Base-by-base conservation (phyloP, 2,888 invertebrate genomes). In the Parnassius orleans region DNA sequence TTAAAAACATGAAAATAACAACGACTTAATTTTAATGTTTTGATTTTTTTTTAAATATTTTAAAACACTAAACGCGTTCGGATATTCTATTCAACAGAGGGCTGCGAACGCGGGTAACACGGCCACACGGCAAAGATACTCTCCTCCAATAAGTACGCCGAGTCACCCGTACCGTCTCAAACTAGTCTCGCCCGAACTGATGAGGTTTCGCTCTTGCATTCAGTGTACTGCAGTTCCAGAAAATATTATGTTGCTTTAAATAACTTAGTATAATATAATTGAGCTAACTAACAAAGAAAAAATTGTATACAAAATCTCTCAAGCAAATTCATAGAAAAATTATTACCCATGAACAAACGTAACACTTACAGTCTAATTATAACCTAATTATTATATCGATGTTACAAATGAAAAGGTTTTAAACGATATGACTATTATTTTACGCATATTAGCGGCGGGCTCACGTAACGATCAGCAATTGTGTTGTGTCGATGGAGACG, bases 41-140 rank as follows among this genome's bases (percentile, higher is more conserved):
- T 15, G 46, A 46, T 14, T 14, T 7, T 14, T 15, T 9, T 14
- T 46, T 19, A 19, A 46, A 48, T 54, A 44, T 44, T 69, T 68
- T 67, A 67, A 68, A 69, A 66, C 66, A 65, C 58, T 63, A 67
- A 60, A 59, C 63, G 60, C 66, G 69, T 69, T 70, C 72, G 67
- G 65, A 71, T 70, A 68, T 66, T 66, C 68, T 61, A 63, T 66
- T 68, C 52, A 47, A 47, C 67, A 56, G 63, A 60, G 67, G 63
- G 66, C 67, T 24, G 55, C 10, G 24, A 19, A 63, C 63, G 60
- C 67, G 65, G 59, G 67, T 15, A 19, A 63, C 63, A 59, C 67
- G 65, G 59, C 67, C 69, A 65, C 68, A 68, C 71, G 67, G 59
- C 65, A 70, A 66, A 67, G 62, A 70, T 64, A 69, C 70, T 68